These are phyloP conservation scores for Fopius arisanus DNA, from an alignment of 1,140 invertebrate genomes.

Conservation along the genomic window DNA sequence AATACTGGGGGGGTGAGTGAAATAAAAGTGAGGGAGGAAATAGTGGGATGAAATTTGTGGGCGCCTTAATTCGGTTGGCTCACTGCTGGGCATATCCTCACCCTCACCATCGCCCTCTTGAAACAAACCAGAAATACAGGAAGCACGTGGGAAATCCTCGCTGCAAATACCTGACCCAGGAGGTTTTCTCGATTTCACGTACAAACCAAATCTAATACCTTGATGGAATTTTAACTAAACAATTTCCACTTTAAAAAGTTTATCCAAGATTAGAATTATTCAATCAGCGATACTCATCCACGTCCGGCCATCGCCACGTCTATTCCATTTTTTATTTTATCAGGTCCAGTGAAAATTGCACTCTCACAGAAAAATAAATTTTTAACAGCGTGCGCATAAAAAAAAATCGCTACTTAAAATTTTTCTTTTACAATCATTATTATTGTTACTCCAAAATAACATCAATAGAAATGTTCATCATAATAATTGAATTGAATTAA, in stretches of 20 bases:
- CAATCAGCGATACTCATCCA: background rate
- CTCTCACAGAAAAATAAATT: too few species aligned
- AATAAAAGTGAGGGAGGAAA: background rate
- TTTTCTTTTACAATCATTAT: too few species aligned
- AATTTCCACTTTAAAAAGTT: background rate
- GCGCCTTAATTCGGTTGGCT: background rate
- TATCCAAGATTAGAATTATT: background rate
- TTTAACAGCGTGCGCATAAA: too few species aligned
- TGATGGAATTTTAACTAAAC: slow-evolving; percentile 14
- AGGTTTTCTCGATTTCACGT: background rate
- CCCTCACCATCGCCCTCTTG: background rate
- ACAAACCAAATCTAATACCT: slow-evolving; percentile 12
- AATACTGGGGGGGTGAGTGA: background rate
- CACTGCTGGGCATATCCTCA: background rate
- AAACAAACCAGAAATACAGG: slow-evolving; percentile 37
- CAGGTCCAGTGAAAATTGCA: too few species aligned
- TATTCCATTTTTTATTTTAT: too few species aligned
- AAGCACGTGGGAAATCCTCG: slow-evolving; percentile 42
- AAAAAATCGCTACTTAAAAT: too few species aligned
- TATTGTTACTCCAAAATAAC: too few species aligned
- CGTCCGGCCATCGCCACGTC: too few species aligned
- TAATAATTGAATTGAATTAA: too few species aligned
- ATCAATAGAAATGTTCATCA: too few species aligned
- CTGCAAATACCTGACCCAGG: slow-evolving; percentile 16
- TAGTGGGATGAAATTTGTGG: background rate